Evolutionary conservation across 1,140 invertebrate species (phyloP).

Genomic region (Scylla paramamosain): DNA sequence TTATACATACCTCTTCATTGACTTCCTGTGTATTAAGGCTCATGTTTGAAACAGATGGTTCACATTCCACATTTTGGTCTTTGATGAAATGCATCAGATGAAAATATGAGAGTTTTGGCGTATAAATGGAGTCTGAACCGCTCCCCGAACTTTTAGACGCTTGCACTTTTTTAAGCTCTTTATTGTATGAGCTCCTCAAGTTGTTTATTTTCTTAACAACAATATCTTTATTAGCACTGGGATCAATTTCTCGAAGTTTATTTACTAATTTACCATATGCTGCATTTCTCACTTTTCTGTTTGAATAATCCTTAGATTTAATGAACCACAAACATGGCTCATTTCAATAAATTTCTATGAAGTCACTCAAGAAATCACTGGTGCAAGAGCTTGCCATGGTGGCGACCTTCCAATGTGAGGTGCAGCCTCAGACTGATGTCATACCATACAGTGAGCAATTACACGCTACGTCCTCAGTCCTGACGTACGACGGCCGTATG

Average conservation of each 20-base stretch:
- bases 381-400: slow-evolving; percentile 33
- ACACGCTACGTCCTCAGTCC: no score
- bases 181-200: slow-evolving; percentile 16
- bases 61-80: slow-evolving; percentile 40
- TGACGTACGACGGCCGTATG: no score
- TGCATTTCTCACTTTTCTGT: slow-evolving; percentile 18
- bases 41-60: slow-evolving; percentile 39
- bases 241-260: slow-evolving; percentile 52
- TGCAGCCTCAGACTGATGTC: slow-evolving; percentile 35
- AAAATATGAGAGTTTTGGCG: slow-evolving; percentile 28
- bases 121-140: slow-evolving; percentile 9
- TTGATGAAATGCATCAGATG: slow-evolving; percentile 17
- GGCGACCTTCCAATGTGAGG: slow-evolving; percentile 7
- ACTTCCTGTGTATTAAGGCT: slow-evolving; percentile 30
- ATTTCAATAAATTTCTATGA: slow-evolving; percentile 36
- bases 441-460: slow-evolving; percentile 37
- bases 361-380: slow-evolving; percentile 39
- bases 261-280: slow-evolving; percentile 57
- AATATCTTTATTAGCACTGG: slow-evolving; percentile 36
- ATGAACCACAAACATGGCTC: slow-evolving; percentile 54
- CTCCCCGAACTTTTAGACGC: neutral
- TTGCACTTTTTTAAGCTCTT: slow-evolving; percentile 16
- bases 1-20: slow-evolving; percentile 40
- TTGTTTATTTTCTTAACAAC: slow-evolving; percentile 42
- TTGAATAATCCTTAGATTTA: slow-evolving; percentile 53